A percentile compares a stretch with the other conserved stretches of the same genome.
Conservation (phyloP, 2,797 vertebrate genomes). For the Cichlasoma orientale region DNA sequence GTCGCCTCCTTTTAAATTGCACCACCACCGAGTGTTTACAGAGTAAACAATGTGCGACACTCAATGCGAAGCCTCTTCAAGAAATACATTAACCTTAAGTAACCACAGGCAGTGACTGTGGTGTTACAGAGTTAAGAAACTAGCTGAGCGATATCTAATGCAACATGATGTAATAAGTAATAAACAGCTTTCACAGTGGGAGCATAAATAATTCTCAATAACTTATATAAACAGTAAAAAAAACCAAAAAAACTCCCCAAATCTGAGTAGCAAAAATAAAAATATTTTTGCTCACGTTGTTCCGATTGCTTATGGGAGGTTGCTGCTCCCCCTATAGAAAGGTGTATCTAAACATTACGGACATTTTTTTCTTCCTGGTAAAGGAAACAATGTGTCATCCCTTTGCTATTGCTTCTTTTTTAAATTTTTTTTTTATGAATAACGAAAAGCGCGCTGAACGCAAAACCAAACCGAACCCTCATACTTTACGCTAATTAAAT, state of each 20-base stretch:
- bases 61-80: slow-evolving; percentile 2
- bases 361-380: neutral
- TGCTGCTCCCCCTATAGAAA: neutral
- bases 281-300: neutral
- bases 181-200: neutral
- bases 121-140: slow-evolving; percentile 1
- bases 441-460: slow-evolving; percentile 1
- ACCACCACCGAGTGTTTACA: slow-evolving; percentile 18
- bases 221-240: slow-evolving; percentile 7
- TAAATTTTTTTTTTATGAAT: neutral
- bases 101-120: neutral
- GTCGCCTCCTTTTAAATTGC: slow-evolving; percentile 1
- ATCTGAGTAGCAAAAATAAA: neutral
- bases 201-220: slow-evolving; percentile 27
- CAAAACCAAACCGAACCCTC: slow-evolving; percentile 23
- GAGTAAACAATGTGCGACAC: slow-evolving; percentile 14
- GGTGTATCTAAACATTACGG: neutral
- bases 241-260: neutral
- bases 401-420: neutral
- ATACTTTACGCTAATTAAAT: slow-evolving; percentile 26
- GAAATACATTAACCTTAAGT: slow-evolving; percentile 11
- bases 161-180: slow-evolving; percentile 35
- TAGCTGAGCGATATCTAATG: neutral
- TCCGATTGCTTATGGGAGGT: neutral
- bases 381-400: neutral